Evolutionary conservation across 2,797 vertebrate genomes (phyloP), one percentile per base, ranked within the genome.

Genomic region (Anisognathus igniventris): DNA sequence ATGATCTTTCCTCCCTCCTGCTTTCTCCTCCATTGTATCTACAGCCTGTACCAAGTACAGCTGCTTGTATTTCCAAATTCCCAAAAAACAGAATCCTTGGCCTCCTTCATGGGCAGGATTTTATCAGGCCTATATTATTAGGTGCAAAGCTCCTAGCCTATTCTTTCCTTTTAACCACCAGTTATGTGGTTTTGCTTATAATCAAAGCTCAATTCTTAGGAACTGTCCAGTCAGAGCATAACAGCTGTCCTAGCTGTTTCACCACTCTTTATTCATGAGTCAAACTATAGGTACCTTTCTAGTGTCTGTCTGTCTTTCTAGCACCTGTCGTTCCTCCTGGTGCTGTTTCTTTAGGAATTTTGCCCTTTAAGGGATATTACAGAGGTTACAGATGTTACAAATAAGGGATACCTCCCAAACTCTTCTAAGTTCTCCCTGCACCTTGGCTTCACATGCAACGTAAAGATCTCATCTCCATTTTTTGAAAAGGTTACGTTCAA

Each of bases 291-390:
- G n/a, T 77, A 37, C 39, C 42, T 44, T 84, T 51, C 31, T 51
- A 24, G 47, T 62, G 7, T 60, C n/a, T 80, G 35, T 44, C 48
- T 57, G 39, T 83, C 65, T 42, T 42, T 42, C 40, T 42, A 19
- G 17, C 40, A 42, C 18, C 30, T 44, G 21, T 39, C 1, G 0
- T 70, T 70, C 21, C 50, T 31, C 64, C 24, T 0, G 1, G 10
- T 31, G 30, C 30, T 91, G 3, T 68, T 90, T 77, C 30, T 84
- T 88, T 27, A 68, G 16, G 48, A 68, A 53, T 8, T 79, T 53
- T 66, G 12, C 80, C 73, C 39, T 19, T 77, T 71, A 54, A 76
- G 47, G 67, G n/a, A 16, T 62, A 16, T 48, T 76, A 40, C 4
- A 48, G 44, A 33, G 40, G 21, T 84, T 86, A 51, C 10, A 60